Base-by-base conservation (phyloP, 2,113 vertebrate species). In the Alosa alosa region DNA sequence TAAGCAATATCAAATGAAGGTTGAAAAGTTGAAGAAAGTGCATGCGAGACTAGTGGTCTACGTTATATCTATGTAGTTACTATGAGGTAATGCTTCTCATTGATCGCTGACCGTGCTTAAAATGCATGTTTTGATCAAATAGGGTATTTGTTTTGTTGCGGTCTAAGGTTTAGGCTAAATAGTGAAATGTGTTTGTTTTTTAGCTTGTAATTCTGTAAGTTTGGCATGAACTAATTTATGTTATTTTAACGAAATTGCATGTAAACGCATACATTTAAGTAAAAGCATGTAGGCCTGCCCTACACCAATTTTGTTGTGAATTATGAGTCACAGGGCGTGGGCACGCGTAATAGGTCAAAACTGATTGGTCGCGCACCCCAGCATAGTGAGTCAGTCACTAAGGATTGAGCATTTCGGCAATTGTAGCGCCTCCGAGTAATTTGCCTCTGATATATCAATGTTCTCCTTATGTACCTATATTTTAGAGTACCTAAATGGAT, bases 251-350 rank as follows among this genome's bases (percentile, higher is more conserved):
- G 6, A 31, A 25, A 25, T 64, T 64, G 6, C 22, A 22, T 31
- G 64, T 3, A 68, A 68, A 31, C 1, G 10, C 8, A 11, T 31
- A 0, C 17, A 20, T 57, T 57, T 57, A 57, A 57, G 3, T 68
- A 3, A 68, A 68, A 13, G 20, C 55, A 25, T 31, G n/a, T 57
- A 4, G 41, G 41, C 41, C 41, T 44, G 55, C 15, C 18, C 57
- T 22, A 10, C n/a, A 68, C 1, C n/a, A 55, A 55, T 64, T 68
- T 68, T 68, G 22, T 68, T 31, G 64, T 25, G n/a, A 68, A 68
- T 68, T 68, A 25, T 68, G 64, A 68, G 64, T 68, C 64, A 68
- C n/a, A 68, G n/a, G 64, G 64, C 25, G 64, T 31, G 64, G 64
- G 57, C 57, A 64, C 5, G 22, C n/a, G 57, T 64, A 64, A 64